phyloP scores from a whole-genome alignment of 2,888 invertebrate genomes.

The Gisinianus flammeolus region DNA sequence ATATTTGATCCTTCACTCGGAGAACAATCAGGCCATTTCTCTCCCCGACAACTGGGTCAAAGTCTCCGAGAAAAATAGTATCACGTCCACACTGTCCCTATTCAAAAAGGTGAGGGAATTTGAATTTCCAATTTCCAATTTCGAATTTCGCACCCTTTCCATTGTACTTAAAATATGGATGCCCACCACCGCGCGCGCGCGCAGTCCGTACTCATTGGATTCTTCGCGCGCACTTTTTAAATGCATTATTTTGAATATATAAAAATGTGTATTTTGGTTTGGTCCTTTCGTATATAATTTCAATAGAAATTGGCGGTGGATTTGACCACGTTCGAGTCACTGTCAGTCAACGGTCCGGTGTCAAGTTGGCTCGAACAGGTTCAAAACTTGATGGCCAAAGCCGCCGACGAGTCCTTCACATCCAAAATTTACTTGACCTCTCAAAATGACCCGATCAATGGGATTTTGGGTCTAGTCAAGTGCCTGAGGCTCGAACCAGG shows the following conservation, averaged over 20 bases:
- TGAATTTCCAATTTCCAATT: too few species aligned
- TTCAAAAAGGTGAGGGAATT: conserved; percentile 11
- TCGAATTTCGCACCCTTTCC: too few species aligned
- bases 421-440: conserved; percentile 25
- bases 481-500: conserved; percentile 88
- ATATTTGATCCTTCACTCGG: background rate
- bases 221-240: too few species aligned
- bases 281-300: too few species aligned
- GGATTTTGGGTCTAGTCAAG: conserved; percentile 85
- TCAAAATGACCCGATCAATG: conserved; percentile 72
- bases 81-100: background rate
- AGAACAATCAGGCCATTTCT: background rate
- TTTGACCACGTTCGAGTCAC: too few species aligned
- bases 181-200: too few species aligned
- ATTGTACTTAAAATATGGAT: too few species aligned
- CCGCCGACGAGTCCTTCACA: background rate
- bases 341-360: conserved; percentile 72
- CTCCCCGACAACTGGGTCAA: background rate
- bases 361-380: conserved; percentile 81
- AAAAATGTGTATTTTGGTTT: too few species aligned
- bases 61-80: background rate
- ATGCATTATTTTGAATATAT: too few species aligned
- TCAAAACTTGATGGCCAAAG: conserved; percentile 72
- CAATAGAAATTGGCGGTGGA: too few species aligned
- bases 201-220: too few species aligned